phyloP scores from a whole-genome alignment of 2,888 invertebrate species.

The Dasysyrphus albostriatus region DNA sequence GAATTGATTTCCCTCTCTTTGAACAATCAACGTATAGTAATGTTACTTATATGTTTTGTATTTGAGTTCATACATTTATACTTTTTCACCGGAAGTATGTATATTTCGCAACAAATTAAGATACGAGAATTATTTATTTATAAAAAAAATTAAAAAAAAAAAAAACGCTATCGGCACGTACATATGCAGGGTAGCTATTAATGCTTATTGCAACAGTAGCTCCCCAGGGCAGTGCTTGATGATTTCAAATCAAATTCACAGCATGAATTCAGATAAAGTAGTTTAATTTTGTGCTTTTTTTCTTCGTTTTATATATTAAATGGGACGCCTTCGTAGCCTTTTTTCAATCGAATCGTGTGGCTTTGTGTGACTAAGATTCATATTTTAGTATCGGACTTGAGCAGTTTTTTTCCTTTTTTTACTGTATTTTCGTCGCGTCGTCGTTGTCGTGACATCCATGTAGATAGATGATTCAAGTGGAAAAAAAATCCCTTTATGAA shows the following conservation, averaged over 20 bases:
- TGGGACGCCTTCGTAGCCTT: constrained; percentile 34
- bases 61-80: constrained; percentile 1
- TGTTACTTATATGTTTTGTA: neutral
- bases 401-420: neutral
- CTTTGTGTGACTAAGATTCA: constrained; percentile 33
- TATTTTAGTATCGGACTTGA: constrained; percentile 22
- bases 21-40: constrained; percentile 10
- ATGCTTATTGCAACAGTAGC: constrained; percentile 36
- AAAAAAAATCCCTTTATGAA: constrained; percentile 44
- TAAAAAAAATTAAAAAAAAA: constrained; percentile 3
- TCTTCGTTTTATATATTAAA: constrained; percentile 15
- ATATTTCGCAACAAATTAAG: constrained; percentile 56
- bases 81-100: constrained; percentile 55
- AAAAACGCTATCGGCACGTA: constrained; percentile 53
- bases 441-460: constrained; percentile 4
- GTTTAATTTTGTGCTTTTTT: constrained; percentile 20
- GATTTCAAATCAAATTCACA: constrained; percentile 46
- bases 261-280: constrained; percentile 46
- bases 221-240: constrained; percentile 20
- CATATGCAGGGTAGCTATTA: constrained; percentile 6
- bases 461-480: constrained; percentile 35
- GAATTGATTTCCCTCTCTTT: constrained; percentile 45
- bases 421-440: neutral
- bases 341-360: constrained; percentile 7
- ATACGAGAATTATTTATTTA: constrained; percentile 50